Percentiles rank a stretch among this genome's conserved stretches.
Evolutionary conservation across 2,888 invertebrate genomes (phyloP).

Genomic region (Holacanthella duospinosa): DNA sequence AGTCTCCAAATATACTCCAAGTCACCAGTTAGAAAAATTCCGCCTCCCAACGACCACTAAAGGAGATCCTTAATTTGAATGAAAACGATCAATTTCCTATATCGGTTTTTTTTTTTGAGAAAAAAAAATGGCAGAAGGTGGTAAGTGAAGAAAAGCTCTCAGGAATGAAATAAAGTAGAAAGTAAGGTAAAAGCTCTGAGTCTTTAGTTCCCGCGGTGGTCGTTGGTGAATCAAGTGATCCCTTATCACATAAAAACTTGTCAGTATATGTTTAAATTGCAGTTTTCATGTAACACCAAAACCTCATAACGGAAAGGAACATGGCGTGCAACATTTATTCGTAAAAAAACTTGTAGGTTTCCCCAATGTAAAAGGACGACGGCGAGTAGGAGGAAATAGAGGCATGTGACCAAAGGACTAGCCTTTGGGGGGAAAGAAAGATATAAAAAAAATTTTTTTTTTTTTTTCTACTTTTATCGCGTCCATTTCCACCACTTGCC

Average conservation of each 20-base stretch:
- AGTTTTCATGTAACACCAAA: background rate
- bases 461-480: background rate
- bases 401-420: background rate
- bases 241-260: background rate
- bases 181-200: background rate
- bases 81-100: slow-evolving; percentile 1
- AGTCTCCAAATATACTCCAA: too few species aligned
- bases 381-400: background rate
- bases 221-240: background rate
- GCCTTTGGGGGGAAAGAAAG: background rate
- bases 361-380: too few species aligned
- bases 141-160: background rate
- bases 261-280: background rate
- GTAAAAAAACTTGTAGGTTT: background rate
- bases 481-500: slow-evolving; percentile 1
- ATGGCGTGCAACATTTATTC: background rate
- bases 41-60: background rate
- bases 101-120: background rate
- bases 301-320: background rate
- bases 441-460: too few species aligned
- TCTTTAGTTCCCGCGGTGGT: background rate
- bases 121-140: background rate
- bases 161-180: background rate
- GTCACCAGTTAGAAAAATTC: background rate
- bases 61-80: background rate